Evolutionary conservation across 2,113 vertebrate genomes (phyloP).

Genomic region (Trachemys scripta): DNA sequence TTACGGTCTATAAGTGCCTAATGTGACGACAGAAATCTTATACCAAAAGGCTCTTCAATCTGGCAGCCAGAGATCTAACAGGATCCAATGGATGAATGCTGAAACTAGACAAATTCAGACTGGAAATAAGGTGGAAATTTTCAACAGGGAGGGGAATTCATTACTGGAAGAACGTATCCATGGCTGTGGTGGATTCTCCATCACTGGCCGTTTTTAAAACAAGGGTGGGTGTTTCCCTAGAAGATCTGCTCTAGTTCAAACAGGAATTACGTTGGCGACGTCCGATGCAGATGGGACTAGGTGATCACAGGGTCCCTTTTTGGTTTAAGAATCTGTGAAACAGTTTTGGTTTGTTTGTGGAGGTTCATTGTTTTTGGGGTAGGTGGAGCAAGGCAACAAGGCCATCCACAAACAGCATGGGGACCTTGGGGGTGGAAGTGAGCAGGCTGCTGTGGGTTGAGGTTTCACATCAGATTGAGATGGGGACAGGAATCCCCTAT

Average conservation of each 20-base stretch:
- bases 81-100: not conserved
- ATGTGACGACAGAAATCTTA: not conserved
- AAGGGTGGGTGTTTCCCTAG: not conserved
- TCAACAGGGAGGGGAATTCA: not conserved
- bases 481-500: not conserved
- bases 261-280: fast-evolving
- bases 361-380: no score
- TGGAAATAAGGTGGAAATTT: not conserved
- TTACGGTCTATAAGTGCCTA: fast-evolving
- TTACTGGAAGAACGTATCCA: not conserved
- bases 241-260: not conserved
- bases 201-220: not conserved
- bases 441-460: no score
- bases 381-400: no score
- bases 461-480: no score
- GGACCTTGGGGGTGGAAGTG: no score
- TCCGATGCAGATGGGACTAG: no score
- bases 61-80: not conserved
- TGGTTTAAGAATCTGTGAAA: not conserved
- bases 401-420: no score
- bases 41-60: not conserved
- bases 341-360: not conserved
- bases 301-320: not conserved
- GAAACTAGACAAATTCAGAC: not conserved
- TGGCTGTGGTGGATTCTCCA: not conserved